Evolutionary conservation across 1,140 invertebrate species (phyloP), one percentile per base, ranked within the genome.

Genomic region (Steinernema khuongi): DNA sequence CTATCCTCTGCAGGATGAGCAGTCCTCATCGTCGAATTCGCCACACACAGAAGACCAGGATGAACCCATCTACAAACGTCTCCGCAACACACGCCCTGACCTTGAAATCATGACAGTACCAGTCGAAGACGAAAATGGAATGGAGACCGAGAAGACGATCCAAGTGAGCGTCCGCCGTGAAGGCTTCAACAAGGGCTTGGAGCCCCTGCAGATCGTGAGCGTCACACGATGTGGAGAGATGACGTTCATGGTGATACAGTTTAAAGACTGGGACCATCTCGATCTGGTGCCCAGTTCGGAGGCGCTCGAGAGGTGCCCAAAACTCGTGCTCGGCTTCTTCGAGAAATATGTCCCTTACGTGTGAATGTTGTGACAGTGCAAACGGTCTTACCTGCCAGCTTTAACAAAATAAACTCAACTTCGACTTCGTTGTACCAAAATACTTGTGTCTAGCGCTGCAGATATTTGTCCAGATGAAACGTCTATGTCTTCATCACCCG

Each of bases 131-230:
- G 36, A 41, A 41, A 41, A 7, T n/a, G 36, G 50, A 14, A 22
- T n/a, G 26, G 50, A 26, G 11, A 2, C 4, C 50, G 50, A 60
- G 50, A 60, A 60, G 50, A 4, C 50, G 50, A 60, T 60, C 19
- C 50, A 60, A 60, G 50, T 60, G 50, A 60, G 50, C 50, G 50
- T 60, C 7, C 50, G 50, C 50, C 50, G 50, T 26, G 50, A 60
- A 22, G 50, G 50, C 19, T 60, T 60, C 50, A 60, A 60, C 50
- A 60, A 60, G 19, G 50, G 50, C 19, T 22, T 60, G 2, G 50
- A 60, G 50, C 50, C 50, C 14, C 22, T 4, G 50, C 50, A 60
- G 50, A 60, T 60, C 22, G 50, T 60, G 4, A 60, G 50, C 50
- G 50, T 60, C 50, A 60, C 50, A 4, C 50, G 50, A 22, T 60